Evolutionary conservation across 92 coral and sea anemone species (phyloP), one percentile per base, ranked within the genome.

Genomic region (Zoanthus gigantus): DNA sequence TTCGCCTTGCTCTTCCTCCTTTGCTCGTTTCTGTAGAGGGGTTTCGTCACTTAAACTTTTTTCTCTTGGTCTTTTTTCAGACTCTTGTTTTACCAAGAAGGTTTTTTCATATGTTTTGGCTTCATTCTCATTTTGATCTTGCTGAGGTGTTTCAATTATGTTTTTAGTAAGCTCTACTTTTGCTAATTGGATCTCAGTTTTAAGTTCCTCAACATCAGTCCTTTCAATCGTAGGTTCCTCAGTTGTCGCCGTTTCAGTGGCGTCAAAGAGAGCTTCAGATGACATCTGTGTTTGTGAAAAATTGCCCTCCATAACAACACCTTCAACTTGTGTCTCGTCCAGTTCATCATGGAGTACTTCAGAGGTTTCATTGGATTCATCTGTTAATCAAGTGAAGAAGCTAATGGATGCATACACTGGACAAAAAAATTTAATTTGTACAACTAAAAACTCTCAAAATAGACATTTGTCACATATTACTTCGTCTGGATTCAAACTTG

Each of bases 301-400:
- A 50, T 81, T 71, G 1, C 61, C 60, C 42, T 81, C 85, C 85
- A 81, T 66, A 63, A 66, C 85, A 45, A 81, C 58, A 16, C 85
- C 74, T 13, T 65, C 74, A 10, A 81, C 47, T n/a, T 66, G 47
- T 2, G 85, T 28, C 47, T 67, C 85, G 15, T 66, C 85, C 46
- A 65, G 61, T 31, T 75, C 75, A 14, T 81, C 75, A 18, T 42
- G 47, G 17, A 81, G 66, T 28, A 63, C 75, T 15, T 81, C 85
- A 37, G 85, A 15, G 5, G 44, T 28, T 58, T 81, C 85, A 12
- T 65, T 81, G 48, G 58, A 1, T 66, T 81, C 85, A 67, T 66
- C 85, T 81, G 60, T 12, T 65, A 44, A 44, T 32, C 6, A 45
- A 63, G 71, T 47, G 29, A 13, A 29, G 9, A 46, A 13, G 18